A percentile compares a stretch with the other conserved stretches of the same genome.
These are phyloP conservation scores for Ibycter americanus DNA, from an alignment of 2,797 vertebrate species.

Conservation along the genomic window DNA sequence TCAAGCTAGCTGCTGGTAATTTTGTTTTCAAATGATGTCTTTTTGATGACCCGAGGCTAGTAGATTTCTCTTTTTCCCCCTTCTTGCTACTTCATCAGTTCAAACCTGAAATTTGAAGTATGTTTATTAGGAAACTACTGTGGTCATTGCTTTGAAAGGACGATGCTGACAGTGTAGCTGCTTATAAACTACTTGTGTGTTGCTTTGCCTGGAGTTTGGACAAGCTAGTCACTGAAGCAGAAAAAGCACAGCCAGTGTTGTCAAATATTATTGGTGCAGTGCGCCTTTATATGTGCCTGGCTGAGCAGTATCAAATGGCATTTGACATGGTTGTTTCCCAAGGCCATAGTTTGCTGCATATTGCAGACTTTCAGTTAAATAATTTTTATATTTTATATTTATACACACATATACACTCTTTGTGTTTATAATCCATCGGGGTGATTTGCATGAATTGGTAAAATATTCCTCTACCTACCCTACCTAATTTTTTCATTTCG, in stretches of 20 bases:
- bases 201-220: slow-evolving; percentile 52
- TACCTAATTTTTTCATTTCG: slow-evolving; percentile 47
- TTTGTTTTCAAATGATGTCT: not conserved
- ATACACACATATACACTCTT: not conserved
- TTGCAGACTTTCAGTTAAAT: slow-evolving; percentile 35
- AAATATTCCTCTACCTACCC: slow-evolving; percentile 31
- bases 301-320: slow-evolving; percentile 73
- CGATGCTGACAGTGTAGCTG: slow-evolving; percentile 49
- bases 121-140: slow-evolving; percentile 30
- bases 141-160: slow-evolving; percentile 15
- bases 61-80: not conserved
- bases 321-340: slow-evolving; percentile 71
- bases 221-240: slow-evolving; percentile 69
- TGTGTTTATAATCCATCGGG: not conserved
- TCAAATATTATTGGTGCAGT: slow-evolving; percentile 74
- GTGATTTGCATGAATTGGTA: slow-evolving; percentile 44
- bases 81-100: slow-evolving; percentile 3
- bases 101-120: slow-evolving; percentile 19
- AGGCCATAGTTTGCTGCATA: slow-evolving; percentile 46
- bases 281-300: slow-evolving; percentile 70
- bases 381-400: slow-evolving; percentile 11
- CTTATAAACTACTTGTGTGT: slow-evolving; percentile 55
- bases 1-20: not conserved
- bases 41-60: not conserved
- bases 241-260: slow-evolving; percentile 74